Evolutionary conservation across 2,888 invertebrate genomes (phyloP), one percentile per base, ranked within the genome.

Genomic region (Scrobipalpa costella): DNA sequence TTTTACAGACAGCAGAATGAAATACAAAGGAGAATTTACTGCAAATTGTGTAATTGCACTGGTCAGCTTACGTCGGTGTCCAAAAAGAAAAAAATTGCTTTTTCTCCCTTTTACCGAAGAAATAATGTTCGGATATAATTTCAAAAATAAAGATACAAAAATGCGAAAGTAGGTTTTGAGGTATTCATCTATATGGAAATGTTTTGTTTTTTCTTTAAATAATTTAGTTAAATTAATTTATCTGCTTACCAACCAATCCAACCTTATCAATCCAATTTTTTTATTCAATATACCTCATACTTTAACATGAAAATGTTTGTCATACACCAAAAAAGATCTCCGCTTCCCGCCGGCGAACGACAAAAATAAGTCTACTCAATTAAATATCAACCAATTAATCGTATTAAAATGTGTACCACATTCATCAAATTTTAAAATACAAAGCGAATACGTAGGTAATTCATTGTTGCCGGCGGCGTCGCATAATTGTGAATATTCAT

Each of bases 401-500:
- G 27, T 52, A 52, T 52, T 52, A 52, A 34, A 55, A 55, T 55
- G 34, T 55, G 55, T 61, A 52, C 62, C 57, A 63, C 63, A 61
- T 64, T 66, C 66, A 69, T 67, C 60, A 62, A 69, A 69, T 69
- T 69, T 63, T 65, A 65, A 64, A 63, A 44, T 40, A 60, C 61
- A 66, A 65, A 59, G 59, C 64, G 50, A 13, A 21, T 52, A 2
- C 50, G 50, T 64, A 50, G 67, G 67, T 66, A 61, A 69, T 63
- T 55, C 66, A 62, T 57, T 66, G 66, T 27, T 58, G 68, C 69
- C 69, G 67, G 70, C 68, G 68, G 68, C 67, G 66, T 72, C 70
- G 73, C 74, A 74, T 77, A 78, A 77, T 72, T 76, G 71, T 78
- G 75, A 80, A 79, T 81, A 80, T 81, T 79, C 77, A 83, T 83